Evolutionary conservation across 1,140 invertebrate genomes (phyloP).

Genomic region (Holotrichia oblita): DNA sequence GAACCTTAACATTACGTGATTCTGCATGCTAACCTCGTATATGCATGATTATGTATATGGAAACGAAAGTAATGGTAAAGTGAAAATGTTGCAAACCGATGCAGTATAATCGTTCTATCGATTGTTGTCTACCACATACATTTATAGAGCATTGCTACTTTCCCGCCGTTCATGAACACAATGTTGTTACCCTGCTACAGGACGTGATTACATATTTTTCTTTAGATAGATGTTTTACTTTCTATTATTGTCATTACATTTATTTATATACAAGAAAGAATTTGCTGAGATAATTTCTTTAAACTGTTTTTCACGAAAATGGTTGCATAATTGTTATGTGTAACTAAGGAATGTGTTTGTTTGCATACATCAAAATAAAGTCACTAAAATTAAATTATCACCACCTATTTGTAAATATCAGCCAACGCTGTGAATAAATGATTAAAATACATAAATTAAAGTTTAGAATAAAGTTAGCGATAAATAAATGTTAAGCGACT

Average conservation of each 20-base stretch:
- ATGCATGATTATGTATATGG: conserved; percentile 14
- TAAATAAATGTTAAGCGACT: too few species aligned
- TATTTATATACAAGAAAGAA: not conserved
- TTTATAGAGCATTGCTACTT: conserved; percentile 22
- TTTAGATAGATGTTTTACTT: conserved; percentile 21
- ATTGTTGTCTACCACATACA: conserved; percentile 17
- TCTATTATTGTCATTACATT: not conserved
- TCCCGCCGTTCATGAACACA: conserved; percentile 22
- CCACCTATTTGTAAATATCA: too few species aligned
- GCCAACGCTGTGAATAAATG: too few species aligned
- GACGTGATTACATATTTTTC: conserved; percentile 22
- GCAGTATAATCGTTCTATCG: too few species aligned
- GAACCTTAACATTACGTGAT: not conserved
- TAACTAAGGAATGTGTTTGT: too few species aligned
- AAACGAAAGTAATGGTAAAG: conserved; percentile 26
- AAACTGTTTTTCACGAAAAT: too few species aligned
- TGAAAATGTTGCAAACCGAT: conserved; percentile 26
- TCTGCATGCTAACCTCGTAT: not conserved
- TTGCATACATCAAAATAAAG: too few species aligned
- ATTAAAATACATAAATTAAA: too few species aligned
- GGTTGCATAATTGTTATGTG: too few species aligned
- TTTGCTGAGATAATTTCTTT: too few species aligned
- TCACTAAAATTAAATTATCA: too few species aligned
- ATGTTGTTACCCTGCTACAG: not conserved
- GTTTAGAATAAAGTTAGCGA: too few species aligned